phyloP scores from a whole-genome alignment of 2,888 invertebrate genomes.

The Plebejus melissa region DNA sequence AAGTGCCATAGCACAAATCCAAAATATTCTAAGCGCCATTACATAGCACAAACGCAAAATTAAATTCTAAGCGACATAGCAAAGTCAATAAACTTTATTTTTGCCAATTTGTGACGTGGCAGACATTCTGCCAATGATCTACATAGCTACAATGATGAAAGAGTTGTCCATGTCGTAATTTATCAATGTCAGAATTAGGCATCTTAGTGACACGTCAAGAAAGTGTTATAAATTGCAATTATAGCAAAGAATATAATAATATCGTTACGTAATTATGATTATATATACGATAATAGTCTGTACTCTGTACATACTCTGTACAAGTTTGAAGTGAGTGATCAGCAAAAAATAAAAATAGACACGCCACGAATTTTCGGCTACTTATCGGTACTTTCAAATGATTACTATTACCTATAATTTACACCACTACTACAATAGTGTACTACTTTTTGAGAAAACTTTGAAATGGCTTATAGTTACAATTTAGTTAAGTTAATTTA shows the following conservation, averaged over 20 bases:
- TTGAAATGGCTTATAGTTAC: no score
- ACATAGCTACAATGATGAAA: neutral
- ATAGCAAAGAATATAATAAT: neutral
- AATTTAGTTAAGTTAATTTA: no score
- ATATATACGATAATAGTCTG: no score
- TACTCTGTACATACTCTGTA: no score
- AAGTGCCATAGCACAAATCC: neutral
- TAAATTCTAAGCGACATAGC: neutral
- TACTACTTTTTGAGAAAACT: no score
- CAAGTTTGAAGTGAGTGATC: no score
- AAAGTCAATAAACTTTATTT: neutral
- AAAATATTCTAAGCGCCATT: neutral
- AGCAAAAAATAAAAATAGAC: no score
- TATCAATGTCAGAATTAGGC: neutral
- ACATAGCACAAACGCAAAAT: neutral
- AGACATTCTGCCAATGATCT: neutral
- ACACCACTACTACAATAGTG: no score
- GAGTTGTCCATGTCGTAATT: neutral
- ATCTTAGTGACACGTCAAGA: neutral
- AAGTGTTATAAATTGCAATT: neutral
- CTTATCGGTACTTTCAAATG: no score
- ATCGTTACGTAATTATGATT: neutral
- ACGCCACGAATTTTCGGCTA: no score
- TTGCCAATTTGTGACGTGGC: neutral
- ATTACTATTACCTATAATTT: no score